Conservation (phyloP, 1,140 invertebrate genomes). For the Drosophila malerkotliana region DNA sequence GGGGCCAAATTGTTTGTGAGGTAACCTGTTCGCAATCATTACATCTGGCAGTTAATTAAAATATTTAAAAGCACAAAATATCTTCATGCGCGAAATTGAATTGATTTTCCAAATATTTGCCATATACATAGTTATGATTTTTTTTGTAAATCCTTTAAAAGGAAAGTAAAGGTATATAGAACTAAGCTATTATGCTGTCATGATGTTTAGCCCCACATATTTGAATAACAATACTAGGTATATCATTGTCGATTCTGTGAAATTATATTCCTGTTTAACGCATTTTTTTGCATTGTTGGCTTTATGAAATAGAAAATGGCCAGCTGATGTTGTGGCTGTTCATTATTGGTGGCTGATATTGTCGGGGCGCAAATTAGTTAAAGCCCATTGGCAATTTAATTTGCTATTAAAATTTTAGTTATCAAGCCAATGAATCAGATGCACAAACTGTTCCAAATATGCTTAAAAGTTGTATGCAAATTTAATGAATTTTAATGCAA, state of each 20-base stretch:
- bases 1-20: slow-evolving; percentile 26
- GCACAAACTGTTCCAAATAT: slow-evolving; percentile 44
- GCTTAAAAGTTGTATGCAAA: slow-evolving; percentile 48
- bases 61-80: slow-evolving; percentile 42
- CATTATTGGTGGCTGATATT: slow-evolving; percentile 30
- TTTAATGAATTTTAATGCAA: slow-evolving; percentile 39
- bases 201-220: not conserved
- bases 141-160: not conserved
- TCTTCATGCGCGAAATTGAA: slow-evolving; percentile 36
- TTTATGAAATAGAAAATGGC: slow-evolving; percentile 5
- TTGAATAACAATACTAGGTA: not conserved
- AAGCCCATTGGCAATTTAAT: slow-evolving; percentile 46
- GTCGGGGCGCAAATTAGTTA: slow-evolving; percentile 33
- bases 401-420: slow-evolving; percentile 37
- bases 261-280: not conserved
- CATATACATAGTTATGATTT: slow-evolving; percentile 4
- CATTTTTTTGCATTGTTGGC: slow-evolving; percentile 10
- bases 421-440: slow-evolving; percentile 38
- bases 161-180: not conserved
- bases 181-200: not conserved
- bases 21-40: slow-evolving; percentile 39
- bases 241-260: not conserved
- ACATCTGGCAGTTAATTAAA: slow-evolving; percentile 61
- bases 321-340: slow-evolving; percentile 33
- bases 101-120: slow-evolving; percentile 39